phyloP scores from a whole-genome alignment of 2,888 invertebrate species.

The Melanophora roralis region DNA sequence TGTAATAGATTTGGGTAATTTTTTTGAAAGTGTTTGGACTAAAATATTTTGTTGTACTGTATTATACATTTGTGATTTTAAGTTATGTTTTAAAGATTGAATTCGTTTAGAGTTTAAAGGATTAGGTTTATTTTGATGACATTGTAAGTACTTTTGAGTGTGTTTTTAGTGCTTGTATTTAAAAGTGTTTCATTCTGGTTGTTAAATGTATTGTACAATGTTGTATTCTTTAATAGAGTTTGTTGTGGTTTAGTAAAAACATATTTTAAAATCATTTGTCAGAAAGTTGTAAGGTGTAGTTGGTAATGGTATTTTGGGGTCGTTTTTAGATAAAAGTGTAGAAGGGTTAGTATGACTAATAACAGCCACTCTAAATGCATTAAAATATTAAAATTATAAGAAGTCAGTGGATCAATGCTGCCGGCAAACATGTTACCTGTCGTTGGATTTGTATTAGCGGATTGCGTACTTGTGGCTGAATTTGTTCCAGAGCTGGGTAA shows the following conservation, averaged over 20 bases:
- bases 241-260: background rate
- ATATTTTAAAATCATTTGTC: background rate
- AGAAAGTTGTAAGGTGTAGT: background rate
- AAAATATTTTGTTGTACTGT: background rate
- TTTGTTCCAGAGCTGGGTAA: background rate
- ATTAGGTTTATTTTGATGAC: background rate
- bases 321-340: background rate
- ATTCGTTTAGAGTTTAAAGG: background rate
- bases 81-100: background rate
- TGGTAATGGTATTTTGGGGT: too few species aligned
- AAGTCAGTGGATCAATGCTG: background rate
- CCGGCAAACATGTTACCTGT: constrained; percentile 28
- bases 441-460: background rate
- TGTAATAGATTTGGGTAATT: background rate
- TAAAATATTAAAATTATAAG: background rate
- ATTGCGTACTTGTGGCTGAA: background rate
- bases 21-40: constrained; percentile 6
- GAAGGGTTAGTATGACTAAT: background rate
- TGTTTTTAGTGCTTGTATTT: background rate
- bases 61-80: background rate
- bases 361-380: background rate
- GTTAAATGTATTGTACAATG: background rate
- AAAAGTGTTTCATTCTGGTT: background rate
- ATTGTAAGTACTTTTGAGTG: background rate
- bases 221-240: background rate